Conservation (phyloP, 2,888 invertebrate species). For the Polyommatus iphigenia region DNA sequence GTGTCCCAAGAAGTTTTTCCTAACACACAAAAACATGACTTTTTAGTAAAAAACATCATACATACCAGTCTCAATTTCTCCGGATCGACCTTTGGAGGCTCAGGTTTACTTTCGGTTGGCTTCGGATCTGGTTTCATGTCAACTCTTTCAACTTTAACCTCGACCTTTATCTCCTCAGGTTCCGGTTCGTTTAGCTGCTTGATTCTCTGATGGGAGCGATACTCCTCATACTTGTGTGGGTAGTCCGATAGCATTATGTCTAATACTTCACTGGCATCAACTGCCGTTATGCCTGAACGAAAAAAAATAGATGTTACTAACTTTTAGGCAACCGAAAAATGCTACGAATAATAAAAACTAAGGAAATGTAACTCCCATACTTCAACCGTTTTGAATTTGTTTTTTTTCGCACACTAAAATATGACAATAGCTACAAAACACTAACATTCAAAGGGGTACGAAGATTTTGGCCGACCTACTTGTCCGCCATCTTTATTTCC, state of each 20-base stretch:
- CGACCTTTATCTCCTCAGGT: slow-evolving; percentile 42
- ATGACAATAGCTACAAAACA: too few relatives aligned
- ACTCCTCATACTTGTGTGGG: slow-evolving; percentile 96
- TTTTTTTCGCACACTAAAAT: too few relatives aligned
- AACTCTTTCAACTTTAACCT: slow-evolving; percentile 46
- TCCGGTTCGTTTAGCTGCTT: slow-evolving; percentile 63
- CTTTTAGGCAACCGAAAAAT: too few relatives aligned
- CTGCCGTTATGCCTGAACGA: slow-evolving; percentile 88
- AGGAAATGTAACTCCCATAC: too few relatives aligned
- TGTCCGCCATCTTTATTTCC: too few relatives aligned
- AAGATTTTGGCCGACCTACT: too few relatives aligned
- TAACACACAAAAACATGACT: background rate
- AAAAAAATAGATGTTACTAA: background rate
- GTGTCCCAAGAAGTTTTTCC: too few relatives aligned
- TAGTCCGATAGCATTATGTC: slow-evolving; percentile 98
- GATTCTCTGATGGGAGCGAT: slow-evolving; percentile 84
- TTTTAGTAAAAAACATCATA: background rate
- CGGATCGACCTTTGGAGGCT: slow-evolving; percentile 58
- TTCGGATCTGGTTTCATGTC: slow-evolving; percentile 55
- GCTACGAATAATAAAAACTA: too few relatives aligned
- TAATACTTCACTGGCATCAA: slow-evolving; percentile 94
- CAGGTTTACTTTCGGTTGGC: slow-evolving; percentile 55
- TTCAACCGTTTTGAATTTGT: too few relatives aligned
- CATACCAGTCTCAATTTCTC: slow-evolving; percentile 69
- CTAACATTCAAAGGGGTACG: too few relatives aligned